Conservation (phyloP, 2,888 invertebrate genomes). For the Patella caerulea region DNA sequence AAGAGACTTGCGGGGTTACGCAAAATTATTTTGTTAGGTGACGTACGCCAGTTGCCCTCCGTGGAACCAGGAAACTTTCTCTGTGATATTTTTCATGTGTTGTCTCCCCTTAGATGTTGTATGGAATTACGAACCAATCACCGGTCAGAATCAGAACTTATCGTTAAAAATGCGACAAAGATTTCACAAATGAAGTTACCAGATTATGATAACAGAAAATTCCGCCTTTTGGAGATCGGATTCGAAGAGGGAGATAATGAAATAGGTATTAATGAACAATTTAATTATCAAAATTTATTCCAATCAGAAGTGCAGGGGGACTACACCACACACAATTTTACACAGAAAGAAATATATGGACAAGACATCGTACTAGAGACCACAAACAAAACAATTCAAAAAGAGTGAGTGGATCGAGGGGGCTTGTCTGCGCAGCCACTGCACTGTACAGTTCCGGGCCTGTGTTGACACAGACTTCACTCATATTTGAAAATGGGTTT, state of each 20-base stretch:
- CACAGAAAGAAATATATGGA: too few relatives aligned
- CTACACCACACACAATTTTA: too few relatives aligned
- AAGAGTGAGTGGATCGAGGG: too few relatives aligned
- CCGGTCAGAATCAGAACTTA: constrained; percentile 60
- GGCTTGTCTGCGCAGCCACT: too few relatives aligned
- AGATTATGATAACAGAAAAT: constrained; percentile 38
- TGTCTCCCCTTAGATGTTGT: constrained; percentile 42
- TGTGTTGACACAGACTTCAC: too few relatives aligned
- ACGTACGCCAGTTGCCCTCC: constrained; percentile 64
- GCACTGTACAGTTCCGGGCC: too few relatives aligned
- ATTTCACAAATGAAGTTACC: constrained; percentile 55
- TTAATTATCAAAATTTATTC: not conserved
- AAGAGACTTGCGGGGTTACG: constrained; percentile 45
- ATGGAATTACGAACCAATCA: constrained; percentile 61
- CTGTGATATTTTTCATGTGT: constrained; percentile 35
- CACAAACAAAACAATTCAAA: too few relatives aligned
- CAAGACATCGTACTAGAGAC: too few relatives aligned
- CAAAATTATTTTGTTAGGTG: constrained; percentile 62
- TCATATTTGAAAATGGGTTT: too few relatives aligned
- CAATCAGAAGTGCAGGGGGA: too few relatives aligned
- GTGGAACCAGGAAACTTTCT: constrained; percentile 67
- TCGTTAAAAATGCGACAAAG: constrained; percentile 61
- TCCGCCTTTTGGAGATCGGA: constrained; percentile 8
- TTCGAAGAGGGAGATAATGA: constrained; percentile 24
- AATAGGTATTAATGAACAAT: not conserved